A percentile compares a stretch with the other conserved stretches of the same genome.
Evolutionary conservation across 2,113 vertebrate genomes (phyloP).

Genomic region (Bubo blakistoni): DNA sequence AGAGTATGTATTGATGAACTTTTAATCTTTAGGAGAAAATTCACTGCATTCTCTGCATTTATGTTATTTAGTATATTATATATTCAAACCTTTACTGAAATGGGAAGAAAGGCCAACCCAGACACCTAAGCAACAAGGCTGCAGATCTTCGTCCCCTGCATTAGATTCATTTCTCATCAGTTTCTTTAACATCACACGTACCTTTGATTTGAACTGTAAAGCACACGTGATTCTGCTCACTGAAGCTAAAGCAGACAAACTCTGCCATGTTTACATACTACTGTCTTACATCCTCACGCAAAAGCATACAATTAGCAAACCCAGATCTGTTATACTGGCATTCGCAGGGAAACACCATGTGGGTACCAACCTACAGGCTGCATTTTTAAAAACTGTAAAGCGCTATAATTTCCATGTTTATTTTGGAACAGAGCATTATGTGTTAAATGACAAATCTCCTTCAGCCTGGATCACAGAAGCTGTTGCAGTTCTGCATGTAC

Average conservation of each 20-base stretch:
- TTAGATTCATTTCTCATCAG: background rate
- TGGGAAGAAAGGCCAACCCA: background rate
- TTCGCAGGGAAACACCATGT: background rate
- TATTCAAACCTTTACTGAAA: background rate
- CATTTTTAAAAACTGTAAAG: background rate
- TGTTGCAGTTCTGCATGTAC: background rate
- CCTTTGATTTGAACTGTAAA: background rate
- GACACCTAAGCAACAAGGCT: background rate
- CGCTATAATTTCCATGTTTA: background rate
- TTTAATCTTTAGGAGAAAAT: background rate
- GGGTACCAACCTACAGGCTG: background rate
- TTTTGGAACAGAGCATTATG: background rate
- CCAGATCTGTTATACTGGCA: accelerated
- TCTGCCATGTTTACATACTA: background rate
- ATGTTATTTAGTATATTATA: background rate
- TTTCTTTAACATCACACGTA: background rate
- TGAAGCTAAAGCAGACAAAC: background rate
- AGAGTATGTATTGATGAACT: background rate
- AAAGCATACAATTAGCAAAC: background rate
- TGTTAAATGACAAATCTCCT: background rate
- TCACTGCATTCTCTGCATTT: background rate
- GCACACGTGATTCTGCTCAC: background rate
- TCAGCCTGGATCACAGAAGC: background rate
- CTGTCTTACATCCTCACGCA: background rate
- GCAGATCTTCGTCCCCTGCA: background rate